Evolutionary conservation across 2,888 invertebrate genomes (phyloP).

Genomic region (Papilio protenor): DNA sequence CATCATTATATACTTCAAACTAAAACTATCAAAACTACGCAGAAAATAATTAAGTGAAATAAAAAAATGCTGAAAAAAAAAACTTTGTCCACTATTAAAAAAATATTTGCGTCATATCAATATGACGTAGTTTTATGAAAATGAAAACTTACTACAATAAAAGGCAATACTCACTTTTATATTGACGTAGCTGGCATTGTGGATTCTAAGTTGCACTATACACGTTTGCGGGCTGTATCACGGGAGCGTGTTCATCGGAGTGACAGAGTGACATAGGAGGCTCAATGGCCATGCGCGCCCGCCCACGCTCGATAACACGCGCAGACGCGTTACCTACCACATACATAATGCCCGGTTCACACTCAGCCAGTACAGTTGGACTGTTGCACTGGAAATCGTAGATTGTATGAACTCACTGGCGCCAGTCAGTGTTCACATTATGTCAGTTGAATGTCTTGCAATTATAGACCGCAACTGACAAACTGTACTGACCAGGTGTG

Average conservation of each 20-base stretch:
- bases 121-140: conserved; percentile 10
- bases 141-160: not conserved
- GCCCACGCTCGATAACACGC: conserved; percentile 78
- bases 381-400: no score
- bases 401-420: no score
- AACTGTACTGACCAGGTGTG: no score
- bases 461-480: no score
- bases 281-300: conserved; percentile 61
- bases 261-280: conserved; percentile 51
- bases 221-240: conserved; percentile 62
- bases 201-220: conserved; percentile 59
- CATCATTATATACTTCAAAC: conserved; percentile 12
- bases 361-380: no score
- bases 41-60: not conserved
- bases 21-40: conserved; percentile 1
- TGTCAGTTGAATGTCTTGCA: no score
- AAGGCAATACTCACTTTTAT: conserved; percentile 61
- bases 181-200: conserved; percentile 53
- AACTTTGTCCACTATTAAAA: not conserved
- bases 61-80: not conserved
- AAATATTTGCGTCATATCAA: conserved; percentile 13
- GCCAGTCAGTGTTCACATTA: no score
- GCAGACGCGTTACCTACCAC: conserved; percentile 45
- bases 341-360: no score
- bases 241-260: conserved; percentile 58